Conservation (phyloP, 2,888 invertebrate species). For the Nymphalis urticae region DNA sequence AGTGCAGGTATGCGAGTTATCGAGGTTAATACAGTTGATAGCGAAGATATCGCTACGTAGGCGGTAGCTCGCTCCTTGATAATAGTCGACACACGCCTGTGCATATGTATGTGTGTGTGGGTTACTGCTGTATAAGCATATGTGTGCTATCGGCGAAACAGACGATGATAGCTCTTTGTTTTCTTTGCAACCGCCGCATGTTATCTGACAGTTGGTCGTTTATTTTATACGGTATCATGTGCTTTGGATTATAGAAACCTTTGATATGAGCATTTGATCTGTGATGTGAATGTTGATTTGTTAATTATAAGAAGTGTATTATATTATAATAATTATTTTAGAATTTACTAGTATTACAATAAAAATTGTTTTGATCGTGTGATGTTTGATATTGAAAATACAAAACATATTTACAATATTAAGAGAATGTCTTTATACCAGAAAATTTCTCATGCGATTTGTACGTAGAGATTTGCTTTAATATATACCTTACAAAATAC, state of each 20-base stretch:
- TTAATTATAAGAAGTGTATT: no score
- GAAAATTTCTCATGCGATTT: no score
- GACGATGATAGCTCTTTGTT: constrained; percentile 66
- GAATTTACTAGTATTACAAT: no score
- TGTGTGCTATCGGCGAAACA: constrained; percentile 51
- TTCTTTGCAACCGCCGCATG: constrained; percentile 61
- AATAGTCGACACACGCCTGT: constrained; percentile 39
- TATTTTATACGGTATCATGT: constrained; percentile 57
- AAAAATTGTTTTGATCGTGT: no score
- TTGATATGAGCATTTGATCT: constrained; percentile 7
- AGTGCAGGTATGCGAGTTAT: constrained; percentile 66
- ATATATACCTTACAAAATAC: no score
- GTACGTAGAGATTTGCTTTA: no score
- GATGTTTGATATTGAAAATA: no score
- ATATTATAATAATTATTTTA: no score
- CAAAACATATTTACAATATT: no score
- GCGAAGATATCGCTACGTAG: constrained; percentile 58
- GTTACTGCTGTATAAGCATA: constrained; percentile 10
- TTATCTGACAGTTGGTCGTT: constrained; percentile 62
- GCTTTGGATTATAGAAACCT: constrained; percentile 21
- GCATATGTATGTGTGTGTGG: constrained; percentile 24
- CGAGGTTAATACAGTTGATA: constrained; percentile 65
- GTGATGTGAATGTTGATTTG: no score
- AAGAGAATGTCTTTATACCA: no score
- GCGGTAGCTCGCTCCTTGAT: constrained; percentile 50